A percentile compares a stretch with the other conserved stretches of the same genome.
Evolutionary conservation across 2,113 vertebrate species (phyloP).

Genomic region (Zingel zingel): DNA sequence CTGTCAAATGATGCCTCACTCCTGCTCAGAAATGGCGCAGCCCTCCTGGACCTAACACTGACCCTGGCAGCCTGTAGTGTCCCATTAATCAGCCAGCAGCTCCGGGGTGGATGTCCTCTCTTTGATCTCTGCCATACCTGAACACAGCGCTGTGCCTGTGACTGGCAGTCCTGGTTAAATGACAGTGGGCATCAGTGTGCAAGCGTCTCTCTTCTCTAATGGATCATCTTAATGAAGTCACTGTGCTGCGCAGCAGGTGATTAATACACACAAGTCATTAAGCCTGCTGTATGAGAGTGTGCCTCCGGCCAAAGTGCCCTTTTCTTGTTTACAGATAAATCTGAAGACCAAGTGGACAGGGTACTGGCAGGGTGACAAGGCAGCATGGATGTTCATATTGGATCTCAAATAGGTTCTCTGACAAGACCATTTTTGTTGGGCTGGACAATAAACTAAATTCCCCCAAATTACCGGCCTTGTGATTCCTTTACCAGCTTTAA

Average conservation of each 20-base stretch:
- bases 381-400: constrained; percentile 8
- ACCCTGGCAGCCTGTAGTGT: constrained; percentile 49
- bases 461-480: not conserved
- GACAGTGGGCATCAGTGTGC: constrained; percentile 27
- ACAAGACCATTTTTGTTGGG: not conserved
- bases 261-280: constrained; percentile 76
- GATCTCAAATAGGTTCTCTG: not conserved
- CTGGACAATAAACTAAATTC: not conserved
- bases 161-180: constrained; percentile 49
- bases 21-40: constrained; percentile 14
- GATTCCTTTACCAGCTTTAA: not conserved
- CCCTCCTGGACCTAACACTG: constrained; percentile 22
- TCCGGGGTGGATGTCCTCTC: constrained; percentile 30
- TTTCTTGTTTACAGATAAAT: constrained; percentile 70
- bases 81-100: constrained; percentile 40
- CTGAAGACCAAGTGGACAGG: constrained; percentile 60
- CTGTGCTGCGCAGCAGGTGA: constrained; percentile 57
- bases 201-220: constrained; percentile 46
- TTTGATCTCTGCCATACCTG: constrained; percentile 52
- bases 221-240: constrained; percentile 78
- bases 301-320: constrained; percentile 48
- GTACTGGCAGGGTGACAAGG: constrained; percentile 46
- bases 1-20: constrained; percentile 45
- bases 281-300: constrained; percentile 21
- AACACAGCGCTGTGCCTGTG: constrained; percentile 7